Evolutionary conservation across 2,888 invertebrate species (phyloP).

Genomic region (Steinernema hermaphroditum): DNA sequence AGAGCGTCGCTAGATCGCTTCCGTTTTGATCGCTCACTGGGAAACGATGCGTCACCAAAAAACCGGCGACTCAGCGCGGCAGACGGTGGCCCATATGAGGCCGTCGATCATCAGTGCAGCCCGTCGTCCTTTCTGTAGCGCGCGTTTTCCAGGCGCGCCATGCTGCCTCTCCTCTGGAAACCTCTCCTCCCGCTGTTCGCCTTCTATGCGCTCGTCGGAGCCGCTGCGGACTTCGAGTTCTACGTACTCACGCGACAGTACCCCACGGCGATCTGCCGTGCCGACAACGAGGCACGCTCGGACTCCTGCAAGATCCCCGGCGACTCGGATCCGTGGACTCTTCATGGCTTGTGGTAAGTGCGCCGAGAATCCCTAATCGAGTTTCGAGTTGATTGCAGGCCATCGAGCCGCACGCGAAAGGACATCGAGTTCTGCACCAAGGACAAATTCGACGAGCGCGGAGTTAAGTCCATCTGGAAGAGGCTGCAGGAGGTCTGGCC

Average conservation of each 20-base stretch:
- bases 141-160: too few species aligned
- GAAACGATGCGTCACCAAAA: conserved; percentile 8
- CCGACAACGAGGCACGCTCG: conserved; percentile 45
- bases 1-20: too few species aligned
- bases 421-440: conserved; percentile 34
- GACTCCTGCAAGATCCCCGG: conserved; percentile 51
- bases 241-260: conserved; percentile 50
- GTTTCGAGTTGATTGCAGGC: conserved; percentile 20
- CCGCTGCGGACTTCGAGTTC: conserved; percentile 46
- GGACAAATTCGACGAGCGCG: conserved; percentile 41
- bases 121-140: too few species aligned
- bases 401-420: conserved; percentile 2
- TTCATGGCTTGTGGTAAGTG: conserved; percentile 50
- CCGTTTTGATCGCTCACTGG: too few species aligned
- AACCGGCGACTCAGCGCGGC: not conserved
- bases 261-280: conserved; percentile 49
- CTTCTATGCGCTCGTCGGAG: too few species aligned
- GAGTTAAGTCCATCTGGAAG: conserved; percentile 41
- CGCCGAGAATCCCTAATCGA: not conserved
- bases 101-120: too few species aligned
- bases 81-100: not conserved
- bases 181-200: too few species aligned
- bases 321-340: conserved; percentile 43
- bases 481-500: conserved; percentile 45
- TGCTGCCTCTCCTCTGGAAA: too few species aligned